A percentile compares a stretch with the other conserved stretches of the same genome.
Conservation (phyloP, 2,888 invertebrate species). For the Himalopsyche anomala region DNA sequence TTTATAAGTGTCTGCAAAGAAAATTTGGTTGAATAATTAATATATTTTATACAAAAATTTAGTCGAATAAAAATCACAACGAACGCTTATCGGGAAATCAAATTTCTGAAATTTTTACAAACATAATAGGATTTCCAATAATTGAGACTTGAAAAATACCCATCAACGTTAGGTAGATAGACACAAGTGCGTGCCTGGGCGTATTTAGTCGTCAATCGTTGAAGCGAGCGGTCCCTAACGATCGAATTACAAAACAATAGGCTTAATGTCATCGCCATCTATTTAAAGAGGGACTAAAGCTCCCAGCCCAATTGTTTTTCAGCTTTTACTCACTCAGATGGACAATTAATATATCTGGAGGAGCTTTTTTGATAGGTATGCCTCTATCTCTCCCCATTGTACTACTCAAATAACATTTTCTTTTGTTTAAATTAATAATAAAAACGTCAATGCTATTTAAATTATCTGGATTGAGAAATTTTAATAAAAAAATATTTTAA, state of each 20-base stretch:
- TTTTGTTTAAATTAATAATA: constrained; percentile 46
- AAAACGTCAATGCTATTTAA: constrained; percentile 29
- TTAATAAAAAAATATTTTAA: background rate
- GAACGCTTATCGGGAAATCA: constrained; percentile 22
- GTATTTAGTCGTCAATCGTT: constrained; percentile 19
- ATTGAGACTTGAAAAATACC: constrained; percentile 43
- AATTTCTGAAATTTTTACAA: constrained; percentile 31
- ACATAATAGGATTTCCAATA: constrained; percentile 38
- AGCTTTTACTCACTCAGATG: constrained; percentile 59
- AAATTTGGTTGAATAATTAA: constrained; percentile 6
- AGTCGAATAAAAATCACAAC: background rate
- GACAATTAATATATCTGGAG: constrained; percentile 60
- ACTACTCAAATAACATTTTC: constrained; percentile 42
- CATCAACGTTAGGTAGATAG: constrained; percentile 4
- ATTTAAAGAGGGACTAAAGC: constrained; percentile 54
- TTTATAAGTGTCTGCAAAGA: background rate
- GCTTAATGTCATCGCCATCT: constrained; percentile 61
- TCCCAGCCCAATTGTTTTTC: constrained; percentile 55
- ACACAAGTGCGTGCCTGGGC: constrained; percentile 6
- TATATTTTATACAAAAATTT: background rate
- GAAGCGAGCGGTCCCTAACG: constrained; percentile 48
- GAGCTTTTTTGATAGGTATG: constrained; percentile 17
- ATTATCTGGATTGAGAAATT: background rate
- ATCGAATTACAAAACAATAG: constrained; percentile 62
- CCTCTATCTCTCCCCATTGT: constrained; percentile 44